Percentiles rank a stretch among this genome's conserved stretches.
These are phyloP conservation scores for Mystacides longicornis DNA, from an alignment of 2,888 invertebrate genomes.

Conservation along the genomic window DNA sequence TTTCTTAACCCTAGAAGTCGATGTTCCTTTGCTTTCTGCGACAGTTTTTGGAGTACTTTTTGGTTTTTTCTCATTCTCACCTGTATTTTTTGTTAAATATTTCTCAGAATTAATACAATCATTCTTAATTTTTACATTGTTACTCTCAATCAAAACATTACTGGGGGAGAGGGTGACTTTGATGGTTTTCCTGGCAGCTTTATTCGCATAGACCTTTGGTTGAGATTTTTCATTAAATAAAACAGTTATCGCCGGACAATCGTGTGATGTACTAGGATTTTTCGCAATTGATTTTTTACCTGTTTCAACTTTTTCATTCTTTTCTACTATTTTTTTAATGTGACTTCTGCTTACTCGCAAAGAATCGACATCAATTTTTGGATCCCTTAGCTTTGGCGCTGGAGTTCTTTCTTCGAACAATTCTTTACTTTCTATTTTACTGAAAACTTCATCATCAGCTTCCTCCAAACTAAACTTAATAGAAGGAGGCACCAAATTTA, in stretches of 20 bases:
- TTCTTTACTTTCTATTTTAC: neutral
- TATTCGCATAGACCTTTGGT: neutral
- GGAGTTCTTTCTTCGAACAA: neutral
- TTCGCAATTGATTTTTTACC: neutral
- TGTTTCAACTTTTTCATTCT: neutral
- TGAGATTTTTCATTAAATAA: neutral
- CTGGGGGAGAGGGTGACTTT: neutral
- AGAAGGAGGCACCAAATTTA: slow-evolving; percentile 13
- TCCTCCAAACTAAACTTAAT: slow-evolving; percentile 20
- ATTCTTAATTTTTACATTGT: neutral
- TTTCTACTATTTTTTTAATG: neutral
- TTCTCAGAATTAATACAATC: neutral
- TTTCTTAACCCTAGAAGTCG: neutral
- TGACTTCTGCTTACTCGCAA: neutral
- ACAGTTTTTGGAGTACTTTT: neutral
- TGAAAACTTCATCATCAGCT: slow-evolving; percentile 13
- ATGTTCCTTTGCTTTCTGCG: neutral
- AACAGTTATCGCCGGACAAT: neutral
- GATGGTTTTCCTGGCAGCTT: neutral
- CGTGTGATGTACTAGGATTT: neutral
- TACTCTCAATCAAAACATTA: neutral
- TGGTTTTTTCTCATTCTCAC: neutral
- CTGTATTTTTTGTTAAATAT: neutral
- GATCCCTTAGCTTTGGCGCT: neutral
- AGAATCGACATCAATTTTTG: neutral